These are phyloP conservation scores for Scrobipalpa atriplicella DNA, from an alignment of 2,888 invertebrate species.

Conservation along the genomic window DNA sequence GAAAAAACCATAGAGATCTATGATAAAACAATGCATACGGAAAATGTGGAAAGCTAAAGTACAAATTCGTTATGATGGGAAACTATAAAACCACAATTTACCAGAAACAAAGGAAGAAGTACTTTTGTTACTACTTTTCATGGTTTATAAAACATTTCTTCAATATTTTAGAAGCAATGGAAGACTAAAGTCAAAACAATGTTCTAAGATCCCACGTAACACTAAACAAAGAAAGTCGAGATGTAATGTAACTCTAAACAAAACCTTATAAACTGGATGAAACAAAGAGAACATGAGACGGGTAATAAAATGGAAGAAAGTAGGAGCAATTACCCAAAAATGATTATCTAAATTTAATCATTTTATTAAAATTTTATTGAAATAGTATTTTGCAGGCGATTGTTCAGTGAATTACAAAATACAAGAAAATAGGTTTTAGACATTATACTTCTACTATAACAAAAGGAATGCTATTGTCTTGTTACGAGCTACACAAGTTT, in stretches of 20 bases:
- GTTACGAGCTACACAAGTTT: too few species aligned
- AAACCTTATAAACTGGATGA: background rate
- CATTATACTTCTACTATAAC: too few species aligned
- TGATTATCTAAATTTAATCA: background rate
- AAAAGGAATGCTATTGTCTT: too few species aligned
- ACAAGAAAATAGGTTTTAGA: background rate
- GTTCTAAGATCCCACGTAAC: slow-evolving; percentile 9
- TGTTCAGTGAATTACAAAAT: too few species aligned
- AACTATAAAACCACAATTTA: too few species aligned
- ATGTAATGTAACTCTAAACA: background rate
- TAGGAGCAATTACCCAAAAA: too few species aligned
- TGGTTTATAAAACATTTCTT: background rate
- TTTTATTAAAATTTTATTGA: too few species aligned
- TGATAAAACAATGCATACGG: too few species aligned
- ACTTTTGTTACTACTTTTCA: background rate
- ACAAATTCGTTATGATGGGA: too few species aligned
- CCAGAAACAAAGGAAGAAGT: background rate
- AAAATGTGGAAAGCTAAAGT: too few species aligned
- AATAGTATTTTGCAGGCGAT: too few species aligned
- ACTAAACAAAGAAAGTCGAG: slow-evolving; percentile 18
- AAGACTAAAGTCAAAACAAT: slow-evolving; percentile 1
- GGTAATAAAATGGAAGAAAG: background rate
- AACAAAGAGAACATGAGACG: background rate
- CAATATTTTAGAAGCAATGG: slow-evolving; percentile 5
- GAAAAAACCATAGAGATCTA: too few species aligned